Conservation (phyloP, 2,888 invertebrate species). For the Agrotis ipsilon region DNA sequence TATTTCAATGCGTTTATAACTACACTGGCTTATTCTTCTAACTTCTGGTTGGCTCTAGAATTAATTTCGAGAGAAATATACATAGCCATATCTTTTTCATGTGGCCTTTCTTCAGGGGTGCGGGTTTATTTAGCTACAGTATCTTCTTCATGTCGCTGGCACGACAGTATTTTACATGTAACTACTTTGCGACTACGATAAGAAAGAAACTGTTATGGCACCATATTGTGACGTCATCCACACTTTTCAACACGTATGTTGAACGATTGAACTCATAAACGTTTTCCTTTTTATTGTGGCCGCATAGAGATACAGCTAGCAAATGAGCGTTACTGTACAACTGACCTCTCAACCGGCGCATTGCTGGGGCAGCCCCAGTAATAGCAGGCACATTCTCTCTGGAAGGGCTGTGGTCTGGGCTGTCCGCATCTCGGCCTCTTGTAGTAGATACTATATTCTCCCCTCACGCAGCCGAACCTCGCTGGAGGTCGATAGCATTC, state of each 20-base stretch:
- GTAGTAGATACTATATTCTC: constrained; percentile 84
- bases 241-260: too few species aligned
- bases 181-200: too few species aligned
- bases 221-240: too few species aligned
- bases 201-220: too few species aligned
- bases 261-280: too few species aligned
- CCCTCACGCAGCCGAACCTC: constrained; percentile 81
- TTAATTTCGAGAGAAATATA: not conserved
- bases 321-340: not conserved
- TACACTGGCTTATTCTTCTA: constrained; percentile 16
- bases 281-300: too few species aligned
- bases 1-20: constrained; percentile 43
- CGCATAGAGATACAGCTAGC: too few species aligned
- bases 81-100: not conserved
- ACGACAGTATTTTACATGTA: too few species aligned
- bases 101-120: not conserved
- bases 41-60: not conserved
- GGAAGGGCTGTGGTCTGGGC: constrained; percentile 84
- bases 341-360: constrained; percentile 79
- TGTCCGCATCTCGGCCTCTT: constrained; percentile 86
- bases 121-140: too few species aligned
- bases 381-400: constrained; percentile 75
- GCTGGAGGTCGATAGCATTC: constrained; percentile 77
- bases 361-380: constrained; percentile 80
- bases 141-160: too few species aligned